phyloP scores from a whole-genome alignment of 2,113 vertebrate species.

The Chiloscyllium plagiosum region DNA sequence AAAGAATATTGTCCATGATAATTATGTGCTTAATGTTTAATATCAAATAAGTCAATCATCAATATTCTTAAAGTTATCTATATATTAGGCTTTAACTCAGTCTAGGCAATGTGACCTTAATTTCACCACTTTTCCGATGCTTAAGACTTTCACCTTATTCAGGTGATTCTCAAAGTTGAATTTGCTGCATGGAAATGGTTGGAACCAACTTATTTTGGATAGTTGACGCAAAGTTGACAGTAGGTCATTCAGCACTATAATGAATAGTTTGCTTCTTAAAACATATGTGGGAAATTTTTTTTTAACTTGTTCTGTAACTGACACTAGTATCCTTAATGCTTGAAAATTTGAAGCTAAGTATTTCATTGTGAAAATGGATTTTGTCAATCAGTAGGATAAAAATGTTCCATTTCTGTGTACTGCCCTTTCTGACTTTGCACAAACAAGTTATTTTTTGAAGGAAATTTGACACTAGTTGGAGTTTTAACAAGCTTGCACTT shows the following conservation, averaged over 20 bases:
- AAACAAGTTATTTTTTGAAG: neutral
- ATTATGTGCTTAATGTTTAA: neutral
- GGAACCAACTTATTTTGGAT: neutral
- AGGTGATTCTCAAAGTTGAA: neutral
- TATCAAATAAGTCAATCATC: neutral
- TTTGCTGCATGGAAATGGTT: neutral
- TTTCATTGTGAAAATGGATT: neutral
- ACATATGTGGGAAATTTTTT: neutral
- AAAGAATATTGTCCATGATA: neutral
- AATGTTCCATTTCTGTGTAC: neutral
- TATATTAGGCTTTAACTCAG: neutral
- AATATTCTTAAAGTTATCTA: neutral
- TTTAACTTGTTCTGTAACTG: neutral
- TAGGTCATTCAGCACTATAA: neutral
- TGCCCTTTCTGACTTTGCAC: neutral
- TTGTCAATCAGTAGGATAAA: neutral
- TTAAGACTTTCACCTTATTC: neutral
- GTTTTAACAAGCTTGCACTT: neutral
- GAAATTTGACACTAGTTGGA: neutral
- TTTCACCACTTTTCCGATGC: neutral
- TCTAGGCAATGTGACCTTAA: neutral
- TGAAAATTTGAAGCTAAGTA: neutral
- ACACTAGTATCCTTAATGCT: neutral
- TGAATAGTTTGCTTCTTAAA: neutral
- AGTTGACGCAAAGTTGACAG: neutral